Conservation (phyloP, 2,797 vertebrate genomes). For the Rhinichthys osculus region DNA sequence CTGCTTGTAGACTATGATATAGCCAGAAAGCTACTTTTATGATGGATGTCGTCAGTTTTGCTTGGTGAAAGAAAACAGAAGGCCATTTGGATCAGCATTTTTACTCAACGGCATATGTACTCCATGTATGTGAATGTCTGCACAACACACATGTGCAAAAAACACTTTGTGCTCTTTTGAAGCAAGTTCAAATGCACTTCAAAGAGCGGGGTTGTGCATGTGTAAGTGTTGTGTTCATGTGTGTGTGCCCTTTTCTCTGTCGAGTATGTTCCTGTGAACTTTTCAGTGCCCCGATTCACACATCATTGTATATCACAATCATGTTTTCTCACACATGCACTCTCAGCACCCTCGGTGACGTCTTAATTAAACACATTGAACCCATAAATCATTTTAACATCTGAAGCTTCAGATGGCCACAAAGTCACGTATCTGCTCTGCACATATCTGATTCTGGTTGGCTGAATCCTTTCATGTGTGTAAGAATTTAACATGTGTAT, state of each 20-base stretch:
- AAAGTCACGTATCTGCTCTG: conserved; percentile 23
- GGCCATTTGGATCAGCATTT: background rate
- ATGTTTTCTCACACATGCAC: conserved; percentile 6
- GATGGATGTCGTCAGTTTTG: background rate
- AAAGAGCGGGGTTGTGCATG: conserved; percentile 63
- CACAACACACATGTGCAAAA: conserved; percentile 27
- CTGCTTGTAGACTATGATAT: conserved; percentile 3
- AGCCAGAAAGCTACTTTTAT: background rate
- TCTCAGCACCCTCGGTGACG: background rate
- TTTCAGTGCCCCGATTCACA: conserved; percentile 21
- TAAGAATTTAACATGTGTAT: background rate
- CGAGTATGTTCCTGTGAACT: conserved; percentile 45
- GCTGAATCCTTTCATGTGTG: conserved; percentile 22
- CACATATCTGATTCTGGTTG: conserved; percentile 17
- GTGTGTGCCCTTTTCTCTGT: background rate
- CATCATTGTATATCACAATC: conserved; percentile 26
- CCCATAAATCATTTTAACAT: conserved; percentile 28
- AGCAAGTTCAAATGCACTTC: conserved; percentile 70
- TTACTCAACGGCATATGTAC: background rate
- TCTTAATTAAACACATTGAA: conserved; percentile 34
- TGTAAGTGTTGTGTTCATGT: conserved; percentile 57
- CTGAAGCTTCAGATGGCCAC: conserved; percentile 4
- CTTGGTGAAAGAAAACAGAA: conserved; percentile 4
- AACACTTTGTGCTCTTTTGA: conserved; percentile 62
- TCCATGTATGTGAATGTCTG: conserved; percentile 12